Evolutionary conservation across 2,113 vertebrate genomes (phyloP).

Genomic region (Maccullochella peelii): DNA sequence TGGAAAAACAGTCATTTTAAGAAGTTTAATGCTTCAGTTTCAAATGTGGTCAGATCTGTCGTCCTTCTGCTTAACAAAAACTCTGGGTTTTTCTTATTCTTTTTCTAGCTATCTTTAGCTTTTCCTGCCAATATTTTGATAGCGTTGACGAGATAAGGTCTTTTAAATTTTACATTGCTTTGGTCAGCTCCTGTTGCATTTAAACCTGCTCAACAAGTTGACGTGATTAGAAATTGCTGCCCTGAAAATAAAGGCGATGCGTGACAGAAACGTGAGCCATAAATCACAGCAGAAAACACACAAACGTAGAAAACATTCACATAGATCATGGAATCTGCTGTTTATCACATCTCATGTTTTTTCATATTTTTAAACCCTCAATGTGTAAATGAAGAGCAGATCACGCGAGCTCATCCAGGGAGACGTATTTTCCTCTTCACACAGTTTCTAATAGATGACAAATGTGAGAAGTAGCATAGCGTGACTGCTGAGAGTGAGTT

Average conservation of each 20-base stretch:
- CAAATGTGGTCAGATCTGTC: too few relatives aligned
- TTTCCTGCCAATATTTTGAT: too few relatives aligned
- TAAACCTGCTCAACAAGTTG: not conserved
- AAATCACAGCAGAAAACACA: constrained; percentile 6
- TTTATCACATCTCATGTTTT: not conserved
- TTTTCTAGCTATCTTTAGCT: too few relatives aligned
- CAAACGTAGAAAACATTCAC: not conserved
- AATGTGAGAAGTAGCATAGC: not conserved
- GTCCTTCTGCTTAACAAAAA: too few relatives aligned
- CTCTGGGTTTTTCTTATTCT: too few relatives aligned
- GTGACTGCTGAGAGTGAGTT: not conserved
- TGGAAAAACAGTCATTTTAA: too few relatives aligned
- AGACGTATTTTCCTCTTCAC: not conserved
- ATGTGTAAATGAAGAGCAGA: constrained; percentile 22
- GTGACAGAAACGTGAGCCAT: constrained; percentile 15
- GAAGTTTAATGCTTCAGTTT: too few relatives aligned
- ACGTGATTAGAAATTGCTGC: not conserved
- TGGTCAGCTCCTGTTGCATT: not conserved
- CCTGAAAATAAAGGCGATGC: not conserved
- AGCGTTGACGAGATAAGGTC: not conserved
- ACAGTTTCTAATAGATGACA: not conserved
- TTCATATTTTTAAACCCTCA: not conserved
- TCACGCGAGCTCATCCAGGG: not conserved
- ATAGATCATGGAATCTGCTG: not conserved
- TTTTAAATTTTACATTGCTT: not conserved